Base-by-base conservation (phyloP, 2,797 vertebrate genomes). In the Diceros bicornis region DNA sequence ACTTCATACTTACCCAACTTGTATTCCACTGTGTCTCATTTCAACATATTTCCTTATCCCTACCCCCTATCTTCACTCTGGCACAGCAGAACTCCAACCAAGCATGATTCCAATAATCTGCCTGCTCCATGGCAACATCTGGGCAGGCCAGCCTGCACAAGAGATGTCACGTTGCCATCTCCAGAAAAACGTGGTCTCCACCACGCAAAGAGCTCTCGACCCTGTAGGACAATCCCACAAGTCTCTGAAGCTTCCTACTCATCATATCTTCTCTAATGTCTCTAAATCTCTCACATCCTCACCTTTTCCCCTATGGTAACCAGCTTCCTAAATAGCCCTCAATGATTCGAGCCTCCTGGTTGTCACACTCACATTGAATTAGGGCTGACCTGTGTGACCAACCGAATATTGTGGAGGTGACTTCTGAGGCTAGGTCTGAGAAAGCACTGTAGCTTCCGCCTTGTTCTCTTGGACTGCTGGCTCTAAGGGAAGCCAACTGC, bases 161-260 rank as follows among this genome's bases (percentile, higher is more conserved):
- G 4, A 50, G 57, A 37, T 37, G 27, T 41, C 3, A 27, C 0
- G 3, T 0, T 27, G 20, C 50, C 29, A 41, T 44, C 29, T 18
- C 41, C 44, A 55, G 20, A 61, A 34, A 50, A 47, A n/a, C 37
- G 29, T 0, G 12, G 23, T 66, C 27, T 68, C 3, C 50, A 27
- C 25, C 11, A 2, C 4, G 62, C 8, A 91, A 64, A 61, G 25
- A 55, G 16, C 14, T 16, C 29, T 44, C 17, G 34, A 37, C n/a
- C 29, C 34, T 21, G 6, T 23, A 34, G 29, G 90, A 6, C 18
- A 29, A 29, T 59, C 47, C 47, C 25, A 10, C 14, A 50, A 13
- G 20, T 47, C 55, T 29, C 21, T 2, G 32, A 11, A 20, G 37
- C 62, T 55, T 69, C 34, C 23, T n/a, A 12, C 41, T 74, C 41